phyloP scores from a whole-genome alignment of 2,113 vertebrate genomes.

The Cynopterus brachyotis region DNA sequence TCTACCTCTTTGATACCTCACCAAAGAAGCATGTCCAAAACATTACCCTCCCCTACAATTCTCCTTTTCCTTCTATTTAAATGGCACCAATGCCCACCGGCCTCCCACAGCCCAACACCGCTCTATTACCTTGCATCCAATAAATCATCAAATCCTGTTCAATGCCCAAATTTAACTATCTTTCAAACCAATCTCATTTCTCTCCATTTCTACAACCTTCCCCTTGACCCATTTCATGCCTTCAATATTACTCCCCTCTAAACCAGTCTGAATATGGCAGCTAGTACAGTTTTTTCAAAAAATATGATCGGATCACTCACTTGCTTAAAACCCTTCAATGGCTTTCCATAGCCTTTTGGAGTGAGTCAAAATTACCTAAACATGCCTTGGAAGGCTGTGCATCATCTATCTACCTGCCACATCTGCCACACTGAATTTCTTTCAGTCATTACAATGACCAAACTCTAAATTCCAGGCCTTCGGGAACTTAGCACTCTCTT shows the following conservation, averaged over 20 bases:
- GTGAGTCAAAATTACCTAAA: not conserved
- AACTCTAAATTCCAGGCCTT: not conserved
- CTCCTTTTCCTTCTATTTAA: not conserved
- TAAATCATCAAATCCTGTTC: not conserved
- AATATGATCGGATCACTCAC: not conserved
- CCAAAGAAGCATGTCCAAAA: not conserved
- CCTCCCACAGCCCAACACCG: not conserved
- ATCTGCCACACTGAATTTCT: not conserved
- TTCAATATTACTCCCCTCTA: not conserved
- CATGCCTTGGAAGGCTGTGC: not conserved
- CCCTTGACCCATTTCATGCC: not conserved
- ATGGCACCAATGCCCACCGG: not conserved
- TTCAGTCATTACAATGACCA: not conserved
- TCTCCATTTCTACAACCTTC: not conserved
- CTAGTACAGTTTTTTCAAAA: not conserved
- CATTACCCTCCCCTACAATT: not conserved
- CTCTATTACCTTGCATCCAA: not conserved
- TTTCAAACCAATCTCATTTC: not conserved
- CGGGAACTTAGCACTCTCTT: not conserved
- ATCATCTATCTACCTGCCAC: not conserved
- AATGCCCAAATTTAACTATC: not conserved
- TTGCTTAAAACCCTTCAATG: not conserved
- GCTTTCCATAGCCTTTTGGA: not conserved
- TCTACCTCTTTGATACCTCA: not conserved
- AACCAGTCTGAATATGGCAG: not conserved